These are phyloP conservation scores for Hafferia zeledoni DNA, from an alignment of 2,797 vertebrate species.

Conservation along the genomic window DNA sequence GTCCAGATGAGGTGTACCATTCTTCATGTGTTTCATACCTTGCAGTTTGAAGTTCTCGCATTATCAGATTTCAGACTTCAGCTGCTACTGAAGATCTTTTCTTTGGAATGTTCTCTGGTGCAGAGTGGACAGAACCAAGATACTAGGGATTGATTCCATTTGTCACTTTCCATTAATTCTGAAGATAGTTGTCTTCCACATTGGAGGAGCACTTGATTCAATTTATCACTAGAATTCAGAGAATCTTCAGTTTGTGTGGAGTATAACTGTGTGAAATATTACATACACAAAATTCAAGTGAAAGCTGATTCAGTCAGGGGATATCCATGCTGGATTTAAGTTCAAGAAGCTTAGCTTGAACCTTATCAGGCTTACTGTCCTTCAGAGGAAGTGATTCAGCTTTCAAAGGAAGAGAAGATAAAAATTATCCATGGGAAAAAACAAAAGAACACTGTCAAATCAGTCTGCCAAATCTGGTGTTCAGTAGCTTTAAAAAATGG, in stretches of 20 bases:
- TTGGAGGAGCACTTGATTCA: conserved; percentile 68
- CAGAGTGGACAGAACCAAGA: conserved; percentile 30
- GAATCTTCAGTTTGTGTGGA: conserved; percentile 11
- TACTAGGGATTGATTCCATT: conserved; percentile 36
- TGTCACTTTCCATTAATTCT: conserved; percentile 62
- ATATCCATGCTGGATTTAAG: conserved; percentile 52
- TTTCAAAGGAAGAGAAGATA: conserved; percentile 51
- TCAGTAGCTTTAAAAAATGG: conserved; percentile 52
- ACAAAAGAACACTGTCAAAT: conserved; percentile 45
- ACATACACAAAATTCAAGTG: conserved; percentile 32
- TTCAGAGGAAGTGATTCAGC: conserved; percentile 60
- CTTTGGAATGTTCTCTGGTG: not conserved
- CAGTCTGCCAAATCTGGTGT: conserved; percentile 49
- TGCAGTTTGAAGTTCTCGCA: conserved; percentile 67
- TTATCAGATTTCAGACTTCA: conserved; percentile 64
- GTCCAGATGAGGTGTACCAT: conserved; percentile 72
- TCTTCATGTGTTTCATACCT: conserved; percentile 74
- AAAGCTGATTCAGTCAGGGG: conserved; percentile 38
- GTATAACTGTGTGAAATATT: conserved; percentile 59
- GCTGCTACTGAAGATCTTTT: conserved; percentile 61
- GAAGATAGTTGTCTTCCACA: conserved; percentile 61
- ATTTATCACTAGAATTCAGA: conserved; percentile 68
- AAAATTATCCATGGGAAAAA: conserved; percentile 58
- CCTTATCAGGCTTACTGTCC: conserved; percentile 39
- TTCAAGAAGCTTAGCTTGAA: conserved; percentile 69